Conservation (phyloP, 2,113 vertebrate species). For the Pluvialis apricaria region DNA sequence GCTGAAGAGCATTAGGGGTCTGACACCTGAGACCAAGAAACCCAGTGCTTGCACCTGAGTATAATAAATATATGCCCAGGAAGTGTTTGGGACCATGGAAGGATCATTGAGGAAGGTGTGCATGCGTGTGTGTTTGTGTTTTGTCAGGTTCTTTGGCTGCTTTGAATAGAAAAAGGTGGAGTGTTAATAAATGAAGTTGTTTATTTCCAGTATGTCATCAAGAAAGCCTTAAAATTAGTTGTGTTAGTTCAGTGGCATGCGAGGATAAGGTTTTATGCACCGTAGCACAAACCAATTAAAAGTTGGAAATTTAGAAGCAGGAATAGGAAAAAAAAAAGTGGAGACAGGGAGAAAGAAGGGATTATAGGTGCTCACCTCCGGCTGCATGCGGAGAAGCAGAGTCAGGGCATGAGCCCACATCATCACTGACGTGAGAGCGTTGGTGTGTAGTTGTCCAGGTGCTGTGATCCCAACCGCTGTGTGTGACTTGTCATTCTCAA, state of each 20-base stretch:
- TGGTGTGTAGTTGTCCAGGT: neutral
- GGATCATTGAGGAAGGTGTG: neutral
- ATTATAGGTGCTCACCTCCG: neutral
- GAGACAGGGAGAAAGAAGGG: neutral
- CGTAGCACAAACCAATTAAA: neutral
- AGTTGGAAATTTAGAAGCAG: neutral
- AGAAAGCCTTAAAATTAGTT: neutral
- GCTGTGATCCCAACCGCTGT: neutral
- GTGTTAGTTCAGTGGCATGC: neutral
- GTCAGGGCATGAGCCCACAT: neutral
- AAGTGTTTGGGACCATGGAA: neutral
- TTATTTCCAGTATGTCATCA: neutral
- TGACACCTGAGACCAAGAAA: neutral
- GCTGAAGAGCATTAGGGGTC: neutral
- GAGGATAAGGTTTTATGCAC: neutral
- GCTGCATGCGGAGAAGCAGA: neutral
- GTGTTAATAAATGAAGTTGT: neutral
- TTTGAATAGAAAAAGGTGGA: neutral
- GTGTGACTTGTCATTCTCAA: neutral
- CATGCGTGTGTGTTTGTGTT: neutral
- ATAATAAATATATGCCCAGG: neutral
- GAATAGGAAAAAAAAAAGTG: neutral
- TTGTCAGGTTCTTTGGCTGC: neutral
- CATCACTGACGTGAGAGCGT: rapidly evolving
- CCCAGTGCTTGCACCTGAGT: neutral